Conservation (phyloP, 1,140 invertebrate species). For the Caenorhabditis latens region DNA sequence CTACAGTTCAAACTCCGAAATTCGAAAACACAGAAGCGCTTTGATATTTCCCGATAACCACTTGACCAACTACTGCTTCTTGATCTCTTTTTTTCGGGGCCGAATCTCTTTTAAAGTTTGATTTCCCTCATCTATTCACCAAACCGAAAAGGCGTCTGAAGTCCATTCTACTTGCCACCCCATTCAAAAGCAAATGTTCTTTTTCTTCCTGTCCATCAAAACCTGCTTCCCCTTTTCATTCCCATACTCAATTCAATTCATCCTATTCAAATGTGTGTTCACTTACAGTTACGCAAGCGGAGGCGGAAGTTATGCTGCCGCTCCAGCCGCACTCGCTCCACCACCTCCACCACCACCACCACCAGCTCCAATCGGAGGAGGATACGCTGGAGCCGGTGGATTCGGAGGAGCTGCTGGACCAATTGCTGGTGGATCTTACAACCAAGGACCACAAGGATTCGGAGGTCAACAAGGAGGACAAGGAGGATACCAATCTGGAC, state of each 20-base stretch:
- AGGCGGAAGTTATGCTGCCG: constrained; percentile 55
- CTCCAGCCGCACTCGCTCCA: constrained; percentile 18
- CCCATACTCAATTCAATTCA: not conserved
- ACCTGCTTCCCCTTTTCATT: not conserved
- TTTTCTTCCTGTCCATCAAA: not conserved
- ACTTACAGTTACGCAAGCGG: constrained; percentile 44
- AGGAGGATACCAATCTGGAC: constrained; percentile 5
- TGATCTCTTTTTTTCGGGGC: not conserved
- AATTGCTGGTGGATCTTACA: not conserved
- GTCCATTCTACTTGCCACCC: constrained; percentile 56
- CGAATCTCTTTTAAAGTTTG: not conserved
- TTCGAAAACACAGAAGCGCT: not conserved
- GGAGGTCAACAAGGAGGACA: not conserved
- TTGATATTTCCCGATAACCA: no score
- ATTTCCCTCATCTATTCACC: not conserved
- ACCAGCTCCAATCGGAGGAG: constrained; percentile 43
- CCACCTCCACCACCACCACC: constrained; percentile 57
- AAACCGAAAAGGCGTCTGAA: constrained; percentile 12
- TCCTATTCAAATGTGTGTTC: not conserved
- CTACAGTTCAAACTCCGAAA: no score
- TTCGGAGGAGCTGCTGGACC: constrained; percentile 18
- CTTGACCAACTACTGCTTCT: not conserved
- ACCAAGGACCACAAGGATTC: not conserved
- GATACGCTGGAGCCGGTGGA: constrained; percentile 13
- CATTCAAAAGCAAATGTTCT: constrained; percentile 20